Percentiles rank a stretch among this genome's conserved stretches.
These are phyloP conservation scores for Clupea harengus DNA, from an alignment of 2,113 vertebrate genomes.

Conservation along the genomic window DNA sequence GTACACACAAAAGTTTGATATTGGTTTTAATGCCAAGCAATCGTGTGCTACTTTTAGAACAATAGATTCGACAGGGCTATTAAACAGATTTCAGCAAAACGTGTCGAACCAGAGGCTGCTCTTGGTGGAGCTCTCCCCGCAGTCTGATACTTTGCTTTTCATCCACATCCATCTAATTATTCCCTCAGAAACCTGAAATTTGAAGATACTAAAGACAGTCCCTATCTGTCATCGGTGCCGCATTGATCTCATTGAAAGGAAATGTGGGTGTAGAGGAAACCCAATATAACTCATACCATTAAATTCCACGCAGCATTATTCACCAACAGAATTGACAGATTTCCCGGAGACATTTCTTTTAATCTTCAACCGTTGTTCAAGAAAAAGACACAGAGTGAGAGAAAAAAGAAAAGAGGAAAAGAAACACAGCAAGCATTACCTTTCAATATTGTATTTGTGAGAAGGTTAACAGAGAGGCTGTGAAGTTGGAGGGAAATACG, in stretches of 20 bases:
- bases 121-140: conserved; percentile 64
- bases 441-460: conserved; percentile 70
- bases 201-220: conserved; percentile 78
- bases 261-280: conserved; percentile 77
- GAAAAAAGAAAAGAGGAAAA: conserved; percentile 41
- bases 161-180: conserved; percentile 79
- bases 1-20: conserved; percentile 63
- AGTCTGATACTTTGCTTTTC: conserved; percentile 72
- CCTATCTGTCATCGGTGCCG: conserved; percentile 72
- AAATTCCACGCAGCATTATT: conserved; percentile 78
- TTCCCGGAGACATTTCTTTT: conserved; percentile 77
- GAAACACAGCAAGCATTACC: conserved; percentile 69
- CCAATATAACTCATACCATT: conserved; percentile 80
- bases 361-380: conserved; percentile 80
- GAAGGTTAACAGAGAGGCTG: conserved; percentile 73
- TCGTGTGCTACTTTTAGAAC: conserved; percentile 69
- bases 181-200: conserved; percentile 81
- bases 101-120: conserved; percentile 68
- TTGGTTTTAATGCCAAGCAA: conserved; percentile 65
- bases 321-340: conserved; percentile 79
- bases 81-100: conserved; percentile 71
- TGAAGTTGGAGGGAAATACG: conserved; percentile 65
- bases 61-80: conserved; percentile 68
- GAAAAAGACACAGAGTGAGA: conserved; percentile 51
- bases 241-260: conserved; percentile 80